These are phyloP conservation scores for Danio tinwini DNA, from an alignment of 2,797 vertebrate species.

Conservation along the genomic window DNA sequence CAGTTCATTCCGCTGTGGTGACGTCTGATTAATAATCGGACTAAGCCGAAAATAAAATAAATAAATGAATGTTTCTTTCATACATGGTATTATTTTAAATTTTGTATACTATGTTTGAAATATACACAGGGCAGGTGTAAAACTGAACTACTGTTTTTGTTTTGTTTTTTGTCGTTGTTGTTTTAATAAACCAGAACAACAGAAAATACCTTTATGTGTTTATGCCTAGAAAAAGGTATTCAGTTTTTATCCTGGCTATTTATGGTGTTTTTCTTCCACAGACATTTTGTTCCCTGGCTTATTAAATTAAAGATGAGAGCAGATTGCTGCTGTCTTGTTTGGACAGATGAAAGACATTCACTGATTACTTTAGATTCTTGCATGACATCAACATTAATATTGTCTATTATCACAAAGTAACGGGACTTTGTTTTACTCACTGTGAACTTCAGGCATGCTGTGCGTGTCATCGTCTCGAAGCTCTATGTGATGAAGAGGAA, in stretches of 20 bases:
- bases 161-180: no score
- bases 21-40: no score
- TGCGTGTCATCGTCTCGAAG: constrained; percentile 65
- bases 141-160: neutral
- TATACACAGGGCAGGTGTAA: neutral
- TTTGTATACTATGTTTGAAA: no score
- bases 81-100: neutral
- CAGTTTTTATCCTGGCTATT: constrained; percentile 50
- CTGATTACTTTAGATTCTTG: constrained; percentile 13
- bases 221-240: neutral
- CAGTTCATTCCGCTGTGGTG: no score
- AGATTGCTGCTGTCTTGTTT: constrained; percentile 20
- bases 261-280: constrained; percentile 30
- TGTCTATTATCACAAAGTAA: constrained; percentile 26
- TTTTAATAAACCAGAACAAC: neutral
- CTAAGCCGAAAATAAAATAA: no score
- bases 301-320: constrained; percentile 32
- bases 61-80: neutral
- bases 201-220: neutral
- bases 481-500: constrained; percentile 55
- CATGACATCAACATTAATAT: constrained; percentile 13
- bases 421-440: constrained; percentile 57
- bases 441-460: constrained; percentile 68
- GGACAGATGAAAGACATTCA: constrained; percentile 21
- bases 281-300: constrained; percentile 39